Base-by-base conservation (phyloP, 92 coral and sea anemone genomes). In the Parazoanthus swiftii region DNA sequence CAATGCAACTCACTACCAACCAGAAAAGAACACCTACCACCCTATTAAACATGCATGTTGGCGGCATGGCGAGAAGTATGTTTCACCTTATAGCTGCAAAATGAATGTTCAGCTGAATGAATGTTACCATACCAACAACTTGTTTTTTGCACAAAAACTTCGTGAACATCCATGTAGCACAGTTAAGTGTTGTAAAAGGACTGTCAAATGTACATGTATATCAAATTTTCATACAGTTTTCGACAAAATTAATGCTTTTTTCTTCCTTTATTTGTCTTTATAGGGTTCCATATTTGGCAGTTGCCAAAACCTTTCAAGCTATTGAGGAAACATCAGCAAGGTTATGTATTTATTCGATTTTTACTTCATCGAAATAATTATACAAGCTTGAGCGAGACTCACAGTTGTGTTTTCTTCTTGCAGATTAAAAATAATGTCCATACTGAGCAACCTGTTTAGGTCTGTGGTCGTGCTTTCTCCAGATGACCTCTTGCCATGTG, bases 281-380 rank as follows among this genome's bases (percentile, higher is more conserved):
- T 89, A 96, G 99, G 85, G 98, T 97, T 56, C 99, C 99, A 2
- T 97, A 97, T 80, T 89, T 97, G 43, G 99, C 99, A 18, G 91
- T 97, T 43, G 99, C 99, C 37, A 94, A 89, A 89, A 95, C 99
- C 37, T 95, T 97, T 85, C 96, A 97, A 76, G 91, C 94, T 14
- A 97, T 95, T 72, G 99, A 97, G 85, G 98, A 95, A 67, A 95
- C 96, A 8, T 95, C 99, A 37, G 99, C 99, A 33, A 92, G 99
- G 99, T 29, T 29, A 29, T 29, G 0, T 95, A 90, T 71, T n/a
- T 3, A 33, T 35, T 80, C 20, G 0, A 8, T 73, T 58, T 80
- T 15, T 6, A 35, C 48, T 56, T 35, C 21, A 29, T 35, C 21
- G 26, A 33, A 51, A 20, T 54, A 29, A 29, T 29, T 29, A 33